A percentile compares a stretch with the other conserved stretches of the same genome.
phyloP scores from a whole-genome alignment of 2,888 invertebrate genomes.

The Yponomeuta plumbellus region DNA sequence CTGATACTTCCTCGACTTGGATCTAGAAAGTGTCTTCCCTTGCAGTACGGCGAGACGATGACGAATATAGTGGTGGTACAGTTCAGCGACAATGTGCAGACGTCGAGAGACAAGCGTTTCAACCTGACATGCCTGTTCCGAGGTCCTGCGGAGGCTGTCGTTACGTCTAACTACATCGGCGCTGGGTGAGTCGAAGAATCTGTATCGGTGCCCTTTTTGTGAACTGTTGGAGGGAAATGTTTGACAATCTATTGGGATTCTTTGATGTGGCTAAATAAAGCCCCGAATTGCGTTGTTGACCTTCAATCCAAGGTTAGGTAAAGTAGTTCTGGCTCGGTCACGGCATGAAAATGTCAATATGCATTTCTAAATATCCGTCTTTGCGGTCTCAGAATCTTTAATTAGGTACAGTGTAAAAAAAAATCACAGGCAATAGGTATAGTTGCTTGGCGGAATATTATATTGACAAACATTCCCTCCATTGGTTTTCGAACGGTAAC shows the following conservation, averaged over 20 bases:
- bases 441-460: no score
- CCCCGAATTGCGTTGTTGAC: no score
- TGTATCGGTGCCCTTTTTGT: constrained; percentile 14
- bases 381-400: no score
- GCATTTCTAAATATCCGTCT: no score
- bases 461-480: neutral
- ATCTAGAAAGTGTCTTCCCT: neutral
- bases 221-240: neutral
- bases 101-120: constrained; percentile 91
- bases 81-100: constrained; percentile 95
- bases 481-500: neutral
- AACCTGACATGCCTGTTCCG: constrained; percentile 94
- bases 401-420: no score
- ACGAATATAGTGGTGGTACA: constrained; percentile 96
- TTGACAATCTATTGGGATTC: neutral
- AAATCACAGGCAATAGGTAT: no score
- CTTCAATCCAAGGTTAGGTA: no score
- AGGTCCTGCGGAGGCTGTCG: constrained; percentile 94
- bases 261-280: no score
- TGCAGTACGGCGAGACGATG: constrained; percentile 93
- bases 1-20: no score
- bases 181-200: constrained; percentile 81
- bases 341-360: no score
- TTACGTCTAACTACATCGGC: constrained; percentile 94
- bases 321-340: no score